Evolutionary conservation across 2,888 invertebrate genomes (phyloP).

Genomic region (Tenthredo scrophulariae): DNA sequence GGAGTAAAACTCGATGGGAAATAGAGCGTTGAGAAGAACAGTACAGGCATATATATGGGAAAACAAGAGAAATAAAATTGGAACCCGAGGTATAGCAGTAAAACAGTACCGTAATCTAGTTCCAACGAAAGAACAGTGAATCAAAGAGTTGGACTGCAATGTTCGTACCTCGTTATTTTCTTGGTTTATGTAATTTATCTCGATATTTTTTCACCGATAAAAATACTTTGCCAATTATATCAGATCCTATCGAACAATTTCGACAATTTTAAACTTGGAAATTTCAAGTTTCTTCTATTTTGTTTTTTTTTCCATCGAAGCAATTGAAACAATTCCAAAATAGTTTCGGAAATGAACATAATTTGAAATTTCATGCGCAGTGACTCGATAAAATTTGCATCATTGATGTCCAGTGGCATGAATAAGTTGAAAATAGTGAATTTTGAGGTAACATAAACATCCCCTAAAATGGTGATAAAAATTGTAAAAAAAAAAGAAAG

Average conservation of each 20-base stretch:
- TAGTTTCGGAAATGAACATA: neutral
- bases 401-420: neutral
- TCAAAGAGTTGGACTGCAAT: constrained; percentile 16
- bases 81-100: neutral
- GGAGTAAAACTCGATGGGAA: neutral
- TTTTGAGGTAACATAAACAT: neutral
- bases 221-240: neutral
- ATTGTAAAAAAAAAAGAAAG: neutral
- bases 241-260: neutral
- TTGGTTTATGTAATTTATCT: neutral
- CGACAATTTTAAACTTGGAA: neutral
- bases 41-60: neutral
- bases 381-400: neutral
- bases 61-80: neutral
- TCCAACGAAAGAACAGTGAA: constrained; percentile 1
- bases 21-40: neutral
- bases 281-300: neutral
- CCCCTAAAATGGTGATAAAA: no score
- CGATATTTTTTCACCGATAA: neutral
- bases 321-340: neutral
- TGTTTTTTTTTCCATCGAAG: neutral
- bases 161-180: constrained; percentile 17
- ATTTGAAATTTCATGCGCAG: neutral
- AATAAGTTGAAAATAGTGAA: neutral
- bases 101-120: constrained; percentile 23